phyloP scores from a whole-genome alignment of 1,140 invertebrate genomes.

The Danaus melanippus region DNA sequence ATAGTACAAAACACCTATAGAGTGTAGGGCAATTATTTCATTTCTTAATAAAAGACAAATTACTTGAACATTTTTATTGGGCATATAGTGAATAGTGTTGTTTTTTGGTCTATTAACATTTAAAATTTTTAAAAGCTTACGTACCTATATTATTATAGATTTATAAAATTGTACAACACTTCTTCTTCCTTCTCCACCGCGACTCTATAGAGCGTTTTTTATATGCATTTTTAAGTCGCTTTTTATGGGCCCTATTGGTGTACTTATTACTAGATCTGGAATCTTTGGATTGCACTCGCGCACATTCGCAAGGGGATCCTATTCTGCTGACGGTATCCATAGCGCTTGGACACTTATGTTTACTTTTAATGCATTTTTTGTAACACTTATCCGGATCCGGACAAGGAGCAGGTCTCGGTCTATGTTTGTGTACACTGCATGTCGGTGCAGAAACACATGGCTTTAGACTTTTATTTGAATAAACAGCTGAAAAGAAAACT shows the following conservation, averaged over 20 bases:
- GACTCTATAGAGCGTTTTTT: constrained; percentile 40
- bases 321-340: constrained; percentile 39
- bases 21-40: no score
- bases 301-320: constrained; percentile 44
- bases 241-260: constrained; percentile 39
- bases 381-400: constrained; percentile 50
- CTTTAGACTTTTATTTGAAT: constrained; percentile 42
- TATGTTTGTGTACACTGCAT: constrained; percentile 51
- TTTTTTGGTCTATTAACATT: no score
- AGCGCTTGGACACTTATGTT: constrained; percentile 49
- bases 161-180: constrained; percentile 50
- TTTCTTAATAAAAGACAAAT: no score
- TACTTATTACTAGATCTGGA: constrained; percentile 31
- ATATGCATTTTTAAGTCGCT: constrained; percentile 41
- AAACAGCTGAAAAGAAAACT: constrained; percentile 40
- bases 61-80: no score
- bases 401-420: constrained; percentile 49
- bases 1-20: no score
- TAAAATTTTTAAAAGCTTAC: no score
- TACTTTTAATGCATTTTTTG: constrained; percentile 38
- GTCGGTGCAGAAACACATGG: constrained; percentile 54
- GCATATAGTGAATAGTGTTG: no score
- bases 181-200: constrained; percentile 37
- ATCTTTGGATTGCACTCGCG: constrained; percentile 36
- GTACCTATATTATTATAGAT: not conserved